Percentiles rank a stretch among this genome's conserved stretches.
Evolutionary conservation across 92 coral and sea anemone species (phyloP).

Genomic region (Porites cylindrica): DNA sequence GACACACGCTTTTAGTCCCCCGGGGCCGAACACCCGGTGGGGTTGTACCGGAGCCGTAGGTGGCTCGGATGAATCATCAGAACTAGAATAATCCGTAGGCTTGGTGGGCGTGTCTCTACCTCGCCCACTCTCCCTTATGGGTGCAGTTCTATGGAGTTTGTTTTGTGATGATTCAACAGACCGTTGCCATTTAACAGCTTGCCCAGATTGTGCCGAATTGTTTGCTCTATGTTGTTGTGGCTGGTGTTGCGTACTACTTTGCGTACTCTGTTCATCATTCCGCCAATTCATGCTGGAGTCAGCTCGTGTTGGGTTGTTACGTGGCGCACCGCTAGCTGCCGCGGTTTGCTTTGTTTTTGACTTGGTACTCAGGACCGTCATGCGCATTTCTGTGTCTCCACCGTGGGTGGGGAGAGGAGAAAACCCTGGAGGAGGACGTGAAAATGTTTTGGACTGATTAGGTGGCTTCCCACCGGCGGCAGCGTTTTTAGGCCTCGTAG

Average conservation of each 20-base stretch:
- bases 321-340: neutral
- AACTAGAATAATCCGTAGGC: neutral
- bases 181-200: constrained; percentile 29
- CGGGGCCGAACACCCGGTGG: constrained; percentile 76
- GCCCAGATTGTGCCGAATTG: constrained; percentile 10
- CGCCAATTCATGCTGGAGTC: constrained; percentile 56
- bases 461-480: constrained; percentile 19
- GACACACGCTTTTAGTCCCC: constrained; percentile 79
- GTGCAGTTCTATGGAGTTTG: neutral
- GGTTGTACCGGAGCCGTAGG: constrained; percentile 41
- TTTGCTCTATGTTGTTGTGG: neutral
- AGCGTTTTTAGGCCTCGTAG: constrained; percentile 14
- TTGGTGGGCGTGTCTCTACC: constrained; percentile 13
- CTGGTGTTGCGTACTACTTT: neutral
- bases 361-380: constrained; percentile 70
- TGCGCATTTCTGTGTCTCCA: constrained; percentile 62
- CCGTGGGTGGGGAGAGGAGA: constrained; percentile 76
- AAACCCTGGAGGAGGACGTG: constrained; percentile 85
- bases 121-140: neutral
- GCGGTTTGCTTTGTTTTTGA: constrained; percentile 45
- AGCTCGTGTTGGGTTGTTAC: constrained; percentile 33
- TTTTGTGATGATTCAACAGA: constrained; percentile 16
- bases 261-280: constrained; percentile 21
- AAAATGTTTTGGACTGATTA: constrained; percentile 54
- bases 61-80: constrained; percentile 21